Evolutionary conservation across 2,888 invertebrate genomes (phyloP).

Genomic region (Sisyra nigra): DNA sequence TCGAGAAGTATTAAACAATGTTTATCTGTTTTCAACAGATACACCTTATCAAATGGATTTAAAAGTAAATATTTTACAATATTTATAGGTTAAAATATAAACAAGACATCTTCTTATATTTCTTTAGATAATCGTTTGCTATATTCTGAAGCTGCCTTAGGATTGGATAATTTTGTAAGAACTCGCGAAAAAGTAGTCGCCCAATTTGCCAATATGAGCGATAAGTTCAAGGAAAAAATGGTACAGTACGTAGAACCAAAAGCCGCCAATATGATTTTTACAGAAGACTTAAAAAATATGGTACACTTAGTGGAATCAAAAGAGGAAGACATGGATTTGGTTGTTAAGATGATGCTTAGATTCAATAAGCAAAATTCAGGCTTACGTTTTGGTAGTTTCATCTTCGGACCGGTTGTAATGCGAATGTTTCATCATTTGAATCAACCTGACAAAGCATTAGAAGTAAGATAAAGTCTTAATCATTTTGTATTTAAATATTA

Average conservation of each 20-base stretch:
- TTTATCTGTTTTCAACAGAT: too few species aligned
- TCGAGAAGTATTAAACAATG: too few species aligned
- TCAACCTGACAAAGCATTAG: slow-evolving; percentile 46
- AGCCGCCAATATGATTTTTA: slow-evolving; percentile 53
- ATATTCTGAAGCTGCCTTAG: slow-evolving; percentile 40
- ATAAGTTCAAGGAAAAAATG: slow-evolving; percentile 59
- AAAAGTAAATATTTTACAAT: too few species aligned
- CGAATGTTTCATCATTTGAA: slow-evolving; percentile 55
- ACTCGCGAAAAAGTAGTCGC: slow-evolving; percentile 34
- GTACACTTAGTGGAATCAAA: slow-evolving; percentile 47
- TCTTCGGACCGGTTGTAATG: slow-evolving; percentile 74
- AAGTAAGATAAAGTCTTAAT: slow-evolving; percentile 23
- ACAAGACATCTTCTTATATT: too few species aligned
- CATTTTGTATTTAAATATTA: slow-evolving; percentile 6
- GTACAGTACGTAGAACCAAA: slow-evolving; percentile 36
- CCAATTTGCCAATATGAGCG: slow-evolving; percentile 43
- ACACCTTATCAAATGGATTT: too few species aligned
- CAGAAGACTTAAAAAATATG: slow-evolving; percentile 74
- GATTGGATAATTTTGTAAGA: slow-evolving; percentile 40
- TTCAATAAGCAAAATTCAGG: slow-evolving; percentile 54
- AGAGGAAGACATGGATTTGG: slow-evolving; percentile 41
- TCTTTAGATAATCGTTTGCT: slow-evolving; percentile 23
- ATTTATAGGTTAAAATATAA: too few species aligned
- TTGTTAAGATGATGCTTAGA: slow-evolving; percentile 53
- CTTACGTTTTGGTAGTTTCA: slow-evolving; percentile 58